Evolutionary conservation across 2,113 vertebrate species (phyloP), one percentile per base, ranked within the genome.

Genomic region (Paraplagusia blochii): DNA sequence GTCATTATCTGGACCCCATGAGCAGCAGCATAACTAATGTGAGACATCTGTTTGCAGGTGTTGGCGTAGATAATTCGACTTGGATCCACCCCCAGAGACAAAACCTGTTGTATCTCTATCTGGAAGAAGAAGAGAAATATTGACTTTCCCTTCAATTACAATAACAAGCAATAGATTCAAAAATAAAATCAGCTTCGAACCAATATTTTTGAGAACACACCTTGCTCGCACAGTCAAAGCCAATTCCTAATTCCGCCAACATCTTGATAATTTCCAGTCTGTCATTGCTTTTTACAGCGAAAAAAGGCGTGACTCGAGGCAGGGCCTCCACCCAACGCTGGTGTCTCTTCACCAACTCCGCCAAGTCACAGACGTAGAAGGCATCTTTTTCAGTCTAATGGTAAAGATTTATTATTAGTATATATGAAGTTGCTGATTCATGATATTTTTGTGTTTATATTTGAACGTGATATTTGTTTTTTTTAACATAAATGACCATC

Each of bases 171-270:
- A 33, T 58, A 53, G 34, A 72, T 5, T 2, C 12, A 5, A 11
- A 11, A 50, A 16, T 35, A 11, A 2, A 40, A 38, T 40, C 38
- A 40, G 12, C n/a, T n/a, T n/a, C n/a, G n/a, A n/a, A n/a, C n/a
- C n/a, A n/a, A n/a, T n/a, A n/a, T n/a, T 4, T 65, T 29, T 48
- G 12, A 56, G 58, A 18, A 53, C 81, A 63, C 66, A 98, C 97
- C 93, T 99, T 99, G 89, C 97, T 99, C 12, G 97, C 97, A 3
- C 97, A 99, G 77, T 99, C 97, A 63, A 99, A 99, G 38, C 97
- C 97, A 5, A 94, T 88, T 35, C 97, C 96, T 8, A 96, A 73
- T 14, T 91, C 86, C 7, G 94, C 93, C 1, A 99, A 90, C 0
- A 94, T 97, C 85, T 84, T 92, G 61, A 98, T 88, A 1, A 99